phyloP scores from a whole-genome alignment of 1,140 invertebrate species.

The Ptiloglossa arizonensis region DNA sequence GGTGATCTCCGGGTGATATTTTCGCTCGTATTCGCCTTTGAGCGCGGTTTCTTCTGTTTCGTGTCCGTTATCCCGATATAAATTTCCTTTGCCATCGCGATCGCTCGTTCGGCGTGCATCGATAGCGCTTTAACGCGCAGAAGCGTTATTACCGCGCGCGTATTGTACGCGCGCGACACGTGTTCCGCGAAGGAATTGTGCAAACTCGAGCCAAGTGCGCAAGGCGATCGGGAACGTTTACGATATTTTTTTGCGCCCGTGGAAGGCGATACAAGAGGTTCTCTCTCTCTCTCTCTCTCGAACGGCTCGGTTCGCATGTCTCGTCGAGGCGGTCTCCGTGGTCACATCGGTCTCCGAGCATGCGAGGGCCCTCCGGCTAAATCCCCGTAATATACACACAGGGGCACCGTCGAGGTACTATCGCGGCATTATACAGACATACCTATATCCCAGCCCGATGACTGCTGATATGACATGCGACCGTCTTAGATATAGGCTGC shows the following conservation, averaged over 20 bases:
- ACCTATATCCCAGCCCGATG: slow-evolving; percentile 78
- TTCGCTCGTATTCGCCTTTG: slow-evolving; percentile 15
- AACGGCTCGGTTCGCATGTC: slow-evolving; percentile 77
- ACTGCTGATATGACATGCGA: slow-evolving; percentile 83
- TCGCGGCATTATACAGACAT: slow-evolving; percentile 80
- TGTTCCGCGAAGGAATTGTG: slow-evolving; percentile 8
- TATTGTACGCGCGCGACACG: neutral
- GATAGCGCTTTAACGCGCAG: neutral
- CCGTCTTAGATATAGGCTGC: slow-evolving; percentile 78
- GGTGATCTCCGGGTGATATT: slow-evolving; percentile 23
- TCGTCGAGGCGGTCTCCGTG: slow-evolving; percentile 80
- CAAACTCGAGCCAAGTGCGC: slow-evolving; percentile 19
- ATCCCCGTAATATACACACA: slow-evolving; percentile 77
- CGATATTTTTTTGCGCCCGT: slow-evolving; percentile 57
- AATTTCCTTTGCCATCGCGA: slow-evolving; percentile 14
- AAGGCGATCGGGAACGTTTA: slow-evolving; percentile 46
- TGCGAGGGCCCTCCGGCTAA: slow-evolving; percentile 76
- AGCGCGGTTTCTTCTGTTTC: slow-evolving; percentile 15
- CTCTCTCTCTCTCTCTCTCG: no score
- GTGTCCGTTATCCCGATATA: slow-evolving; percentile 19
- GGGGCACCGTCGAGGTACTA: slow-evolving; percentile 70
- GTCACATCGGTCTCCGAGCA: slow-evolving; percentile 82
- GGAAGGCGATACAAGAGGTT: slow-evolving; percentile 62
- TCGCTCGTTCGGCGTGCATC: neutral
- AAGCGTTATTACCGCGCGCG: neutral